phyloP scores from a whole-genome alignment of 1,140 invertebrate genomes.

The Asbolus verrucosus region DNA sequence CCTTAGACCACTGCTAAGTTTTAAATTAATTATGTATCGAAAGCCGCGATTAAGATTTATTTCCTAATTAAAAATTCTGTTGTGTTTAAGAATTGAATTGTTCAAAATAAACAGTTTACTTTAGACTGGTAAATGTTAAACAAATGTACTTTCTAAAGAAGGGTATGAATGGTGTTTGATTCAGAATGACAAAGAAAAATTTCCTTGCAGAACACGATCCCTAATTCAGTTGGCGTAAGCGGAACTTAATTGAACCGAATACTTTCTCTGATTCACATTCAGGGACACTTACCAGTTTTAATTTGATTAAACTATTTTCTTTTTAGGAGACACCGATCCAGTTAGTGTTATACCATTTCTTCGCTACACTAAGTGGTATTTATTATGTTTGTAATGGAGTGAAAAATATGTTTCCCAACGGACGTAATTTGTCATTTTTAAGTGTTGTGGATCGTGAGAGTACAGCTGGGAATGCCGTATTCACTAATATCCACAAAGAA shows the following conservation, averaged over 20 bases:
- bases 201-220: conserved; percentile 12
- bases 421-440: conserved; percentile 22
- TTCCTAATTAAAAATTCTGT: too few species aligned
- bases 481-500: too few species aligned
- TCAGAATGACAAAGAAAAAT: conserved; percentile 23
- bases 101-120: conserved; percentile 6
- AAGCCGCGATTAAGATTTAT: not conserved
- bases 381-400: conserved; percentile 19
- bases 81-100: not conserved
- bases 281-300: too few species aligned
- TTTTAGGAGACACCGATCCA: too few species aligned
- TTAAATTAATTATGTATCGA: too few species aligned
- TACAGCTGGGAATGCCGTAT: too few species aligned
- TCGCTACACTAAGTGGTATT: not conserved
- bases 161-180: not conserved
- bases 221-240: conserved; percentile 11
- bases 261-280: not conserved
- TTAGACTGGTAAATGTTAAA: not conserved
- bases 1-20: too few species aligned
- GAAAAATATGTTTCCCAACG: not conserved
- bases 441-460: not conserved
- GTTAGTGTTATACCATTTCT: not conserved
- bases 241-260: conserved; percentile 30
- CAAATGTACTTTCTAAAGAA: conserved; percentile 5
- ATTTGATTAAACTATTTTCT: too few species aligned